A percentile compares a stretch with the other conserved stretches of the same genome.
Conservation (phyloP, 2,113 vertebrate genomes). For the Eptatretus burgeri region DNA sequence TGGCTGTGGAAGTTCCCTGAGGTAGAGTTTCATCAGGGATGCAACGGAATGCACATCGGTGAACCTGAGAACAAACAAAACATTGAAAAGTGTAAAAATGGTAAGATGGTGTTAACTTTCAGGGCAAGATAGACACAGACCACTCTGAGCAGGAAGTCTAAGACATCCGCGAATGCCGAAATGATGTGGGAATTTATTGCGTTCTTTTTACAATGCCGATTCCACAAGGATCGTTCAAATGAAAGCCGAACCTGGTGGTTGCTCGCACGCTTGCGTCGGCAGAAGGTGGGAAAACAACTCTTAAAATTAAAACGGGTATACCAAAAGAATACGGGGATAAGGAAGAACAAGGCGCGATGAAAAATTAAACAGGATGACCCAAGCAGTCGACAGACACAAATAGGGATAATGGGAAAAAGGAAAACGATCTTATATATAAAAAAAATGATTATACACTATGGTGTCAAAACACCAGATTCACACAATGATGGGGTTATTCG, state of each 20-base stretch:
- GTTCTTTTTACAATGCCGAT: no score
- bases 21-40: conserved; percentile 70
- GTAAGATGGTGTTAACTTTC: not conserved
- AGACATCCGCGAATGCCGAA: not conserved
- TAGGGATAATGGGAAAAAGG: no score
- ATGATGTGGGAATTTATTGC: no score
- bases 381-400: not conserved
- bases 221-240: no score
- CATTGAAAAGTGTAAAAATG: conserved; percentile 7
- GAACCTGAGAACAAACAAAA: conserved; percentile 24
- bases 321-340: not conserved
- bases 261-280: no score
- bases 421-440: no score
- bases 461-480: no score
- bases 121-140: not conserved
- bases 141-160: not conserved
- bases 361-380: not conserved
- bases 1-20: conserved; percentile 71
- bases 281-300: no score
- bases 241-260: no score
- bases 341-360: not conserved
- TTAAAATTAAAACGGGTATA: not conserved
- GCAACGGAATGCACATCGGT: conserved; percentile 89
- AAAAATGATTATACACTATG: no score
- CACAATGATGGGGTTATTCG: no score